Evolutionary conservation across 2,113 vertebrate species (phyloP), one percentile per base, ranked within the genome.

Genomic region (Aythya baeri): DNA sequence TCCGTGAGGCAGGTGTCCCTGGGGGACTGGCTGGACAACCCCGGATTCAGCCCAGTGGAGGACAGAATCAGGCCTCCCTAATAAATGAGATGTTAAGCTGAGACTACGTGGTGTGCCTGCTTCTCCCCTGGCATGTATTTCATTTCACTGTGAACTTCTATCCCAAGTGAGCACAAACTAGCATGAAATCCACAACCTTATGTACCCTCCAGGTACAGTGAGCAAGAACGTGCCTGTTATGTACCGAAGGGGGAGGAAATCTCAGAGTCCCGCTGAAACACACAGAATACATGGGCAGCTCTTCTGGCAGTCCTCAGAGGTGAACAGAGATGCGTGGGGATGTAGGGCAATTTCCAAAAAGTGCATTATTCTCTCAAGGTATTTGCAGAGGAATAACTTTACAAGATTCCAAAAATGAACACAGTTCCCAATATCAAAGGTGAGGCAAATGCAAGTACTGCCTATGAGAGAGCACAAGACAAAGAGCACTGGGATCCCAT

Each of bases 391-490:
- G 68, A 86, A 90, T 83, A 46, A 80, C 82, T 90, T 81, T 65
- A 62, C 1, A 6, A 83, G 77, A 74, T 22, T 59, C 50, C 50
- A 91, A 83, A 87, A 96, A 89, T 73, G 36, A 72, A 66, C 87
- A 65, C 27, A 21, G 88, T 94, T 93, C 80, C 66, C 89, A 87
- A 95, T 94, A 88, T 38, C 91, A 91, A 76, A 93, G 91, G 91
- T 87, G 88, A 97, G 62, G 82, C 59, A 76, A 44, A 67, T 72
- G 89, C 88, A 91, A 93, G 63, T 25, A 38, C 17, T 62, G 91
- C 71, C 84, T 86, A 26, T 25, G 85, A 93, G 84, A 70, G 63
- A 91, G 87, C 77, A 93, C 63, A 71, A 91, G 89, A 68, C 85
- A 71, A 68, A 2, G 7, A 91, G 86, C n/a, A 41, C 84, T 72